Evolutionary conservation across 1,140 invertebrate species (phyloP).

Genomic region (Lucilia sericata): DNA sequence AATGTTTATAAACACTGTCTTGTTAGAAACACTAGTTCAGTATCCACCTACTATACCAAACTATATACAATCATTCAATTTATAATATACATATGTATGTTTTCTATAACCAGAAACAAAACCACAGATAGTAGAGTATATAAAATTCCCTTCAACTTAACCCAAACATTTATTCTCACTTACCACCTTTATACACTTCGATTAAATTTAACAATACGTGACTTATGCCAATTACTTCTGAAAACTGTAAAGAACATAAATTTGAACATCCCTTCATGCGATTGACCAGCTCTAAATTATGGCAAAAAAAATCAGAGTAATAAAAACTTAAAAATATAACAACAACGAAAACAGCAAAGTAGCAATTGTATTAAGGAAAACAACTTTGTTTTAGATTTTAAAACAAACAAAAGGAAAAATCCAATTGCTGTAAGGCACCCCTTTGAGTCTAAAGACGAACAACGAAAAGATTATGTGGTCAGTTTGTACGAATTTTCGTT

Average conservation of each 20-base stretch:
- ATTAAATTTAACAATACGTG: no score
- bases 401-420: neutral
- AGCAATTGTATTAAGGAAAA: neutral
- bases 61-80: no score
- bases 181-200: no score
- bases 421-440: conserved; percentile 7
- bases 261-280: neutral
- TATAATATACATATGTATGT: no score
- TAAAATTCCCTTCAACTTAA: no score
- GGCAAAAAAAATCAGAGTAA: neutral
- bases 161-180: no score
- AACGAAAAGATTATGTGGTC: neutral
- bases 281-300: neutral
- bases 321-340: neutral
- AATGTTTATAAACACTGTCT: no score
- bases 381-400: neutral
- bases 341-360: neutral
- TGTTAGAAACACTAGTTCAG: no score
- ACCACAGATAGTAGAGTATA: no score
- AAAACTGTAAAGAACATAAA: neutral
- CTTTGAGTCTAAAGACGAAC: neutral
- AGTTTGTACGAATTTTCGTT: neutral
- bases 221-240: no score
- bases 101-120: no score
- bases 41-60: no score